Evolutionary conservation across 1,140 invertebrate species (phyloP), one percentile per base, ranked within the genome.

Genomic region (Wiebesia pumilae): DNA sequence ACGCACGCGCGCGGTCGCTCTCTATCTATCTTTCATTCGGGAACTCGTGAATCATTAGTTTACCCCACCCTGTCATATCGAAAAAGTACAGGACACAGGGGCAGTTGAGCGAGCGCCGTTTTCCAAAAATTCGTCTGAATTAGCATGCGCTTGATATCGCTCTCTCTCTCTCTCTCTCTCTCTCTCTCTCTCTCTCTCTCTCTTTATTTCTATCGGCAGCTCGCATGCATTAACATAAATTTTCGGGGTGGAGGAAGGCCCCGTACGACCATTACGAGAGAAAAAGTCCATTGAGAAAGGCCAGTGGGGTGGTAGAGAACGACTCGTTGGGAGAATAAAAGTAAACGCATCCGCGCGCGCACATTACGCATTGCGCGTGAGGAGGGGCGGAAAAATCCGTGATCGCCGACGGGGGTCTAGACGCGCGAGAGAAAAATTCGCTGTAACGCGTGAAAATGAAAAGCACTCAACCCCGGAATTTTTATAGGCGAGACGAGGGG

Each of bases 121-220:
- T 91, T 91, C 91, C 90, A 90, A 93, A 93, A 93, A 92, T 93
- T 92, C 91, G 89, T 90, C 90, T 90, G 92, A 94, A 93, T 94
- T 94, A 94, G 92, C 93, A 92, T 91, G 90, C 90, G 30, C 40
- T 51, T 30, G n/a, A 73, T 54, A 58, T 38, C 24, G 51, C n/a
- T 54, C 9, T n/a, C 0, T 4, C 19, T n/a, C 40, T 51, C 40
- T 73, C 51, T 33, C 47, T 40, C 67, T 47, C 81, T 30, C 19
- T 33, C 30, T n/a, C 1, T 33, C 7, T 77, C 1, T 51, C 24
- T 73, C 67, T 81, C 84, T 79, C 58, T 69, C 75, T 62, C 24
- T 78, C n/a, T n/a, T 51, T 79, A 71, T 35, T 43, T 75, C 40
- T 83, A 3, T 47, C 65, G 65, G 43, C 38, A 43, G 35, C 38